Conservation (phyloP, 2,797 vertebrate genomes). For the Parambassis ranga region DNA sequence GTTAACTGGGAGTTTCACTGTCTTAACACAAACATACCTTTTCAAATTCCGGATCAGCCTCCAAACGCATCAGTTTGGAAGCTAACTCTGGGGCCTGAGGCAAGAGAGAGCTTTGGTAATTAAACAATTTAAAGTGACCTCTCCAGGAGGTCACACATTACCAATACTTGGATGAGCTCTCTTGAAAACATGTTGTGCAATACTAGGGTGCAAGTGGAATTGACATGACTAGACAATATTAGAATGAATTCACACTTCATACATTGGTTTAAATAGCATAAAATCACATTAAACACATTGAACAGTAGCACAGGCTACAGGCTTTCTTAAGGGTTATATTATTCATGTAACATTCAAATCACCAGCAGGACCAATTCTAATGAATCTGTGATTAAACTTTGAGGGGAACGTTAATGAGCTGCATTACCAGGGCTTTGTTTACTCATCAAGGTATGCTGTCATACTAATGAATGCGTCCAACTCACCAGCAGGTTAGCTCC, state of each 20-base stretch:
- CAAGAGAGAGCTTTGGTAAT: conserved; percentile 77
- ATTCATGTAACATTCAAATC: not conserved
- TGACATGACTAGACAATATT: not conserved
- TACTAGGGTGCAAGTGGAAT: not conserved
- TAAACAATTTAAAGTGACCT: conserved; percentile 67
- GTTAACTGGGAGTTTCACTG: conserved; percentile 30
- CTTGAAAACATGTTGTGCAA: conserved; percentile 9
- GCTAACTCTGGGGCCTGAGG: conserved; percentile 77
- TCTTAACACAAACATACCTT: conserved; percentile 71
- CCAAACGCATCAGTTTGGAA: conserved; percentile 81
- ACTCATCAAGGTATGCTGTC: not conserved
- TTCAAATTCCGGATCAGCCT: conserved; percentile 76
- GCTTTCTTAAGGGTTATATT: too few species aligned
- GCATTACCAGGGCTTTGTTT: conserved; percentile 10
- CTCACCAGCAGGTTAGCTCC: conserved; percentile 94
- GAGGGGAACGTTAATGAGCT: not conserved
- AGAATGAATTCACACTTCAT: not conserved
- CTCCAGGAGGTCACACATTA: conserved; percentile 45
- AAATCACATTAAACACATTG: too few species aligned
- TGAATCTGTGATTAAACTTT: not conserved
- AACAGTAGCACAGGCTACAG: too few species aligned
- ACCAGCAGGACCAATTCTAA: too few species aligned
- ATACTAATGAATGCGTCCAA: conserved; percentile 11
- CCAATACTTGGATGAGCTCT: conserved; percentile 49
- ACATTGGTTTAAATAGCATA: not conserved